phyloP scores from a whole-genome alignment of 2,888 invertebrate genomes.

The Sylvicola cinctus region DNA sequence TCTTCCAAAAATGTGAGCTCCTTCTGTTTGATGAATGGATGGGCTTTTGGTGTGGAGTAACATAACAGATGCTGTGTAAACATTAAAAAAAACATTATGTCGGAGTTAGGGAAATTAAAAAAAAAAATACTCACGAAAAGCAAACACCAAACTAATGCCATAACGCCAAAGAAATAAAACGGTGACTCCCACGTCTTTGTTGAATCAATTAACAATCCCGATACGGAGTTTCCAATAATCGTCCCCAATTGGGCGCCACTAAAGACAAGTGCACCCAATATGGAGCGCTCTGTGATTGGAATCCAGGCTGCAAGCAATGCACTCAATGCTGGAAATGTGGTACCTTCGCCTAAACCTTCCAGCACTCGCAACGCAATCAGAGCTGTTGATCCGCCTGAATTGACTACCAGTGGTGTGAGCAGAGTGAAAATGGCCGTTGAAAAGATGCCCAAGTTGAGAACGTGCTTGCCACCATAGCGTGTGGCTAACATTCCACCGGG shows the following conservation, averaged over 20 bases:
- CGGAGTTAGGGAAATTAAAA: not conserved
- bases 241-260: slow-evolving; percentile 53
- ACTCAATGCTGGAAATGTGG: slow-evolving; percentile 67
- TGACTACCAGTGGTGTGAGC: slow-evolving; percentile 54
- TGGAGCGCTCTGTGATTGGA: slow-evolving; percentile 52
- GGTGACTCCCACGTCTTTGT: slow-evolving; percentile 51
- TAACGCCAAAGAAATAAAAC: slow-evolving; percentile 60
- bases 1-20: slow-evolving; percentile 46
- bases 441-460: slow-evolving; percentile 60
- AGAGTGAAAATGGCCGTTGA: slow-evolving; percentile 66
- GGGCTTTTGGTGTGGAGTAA: slow-evolving; percentile 45
- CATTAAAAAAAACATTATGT: not conserved
- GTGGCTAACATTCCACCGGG: slow-evolving; percentile 68
- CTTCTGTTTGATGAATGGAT: slow-evolving; percentile 50
- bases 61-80: slow-evolving; percentile 33
- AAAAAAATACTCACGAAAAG: slow-evolving; percentile 30
- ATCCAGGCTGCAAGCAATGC: slow-evolving; percentile 66
- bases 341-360: slow-evolving; percentile 72
- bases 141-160: slow-evolving; percentile 53
- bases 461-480: slow-evolving; percentile 67
- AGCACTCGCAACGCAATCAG: slow-evolving; percentile 53
- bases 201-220: slow-evolving; percentile 44
- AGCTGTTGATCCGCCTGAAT: slow-evolving; percentile 33
- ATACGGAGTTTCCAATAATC: slow-evolving; percentile 39
- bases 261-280: slow-evolving; percentile 58